A percentile compares a stretch with the other conserved stretches of the same genome.
Evolutionary conservation across 53 echinoderm and acorn worm species (phyloP).

Genomic region (Arbacia lixula): DNA sequence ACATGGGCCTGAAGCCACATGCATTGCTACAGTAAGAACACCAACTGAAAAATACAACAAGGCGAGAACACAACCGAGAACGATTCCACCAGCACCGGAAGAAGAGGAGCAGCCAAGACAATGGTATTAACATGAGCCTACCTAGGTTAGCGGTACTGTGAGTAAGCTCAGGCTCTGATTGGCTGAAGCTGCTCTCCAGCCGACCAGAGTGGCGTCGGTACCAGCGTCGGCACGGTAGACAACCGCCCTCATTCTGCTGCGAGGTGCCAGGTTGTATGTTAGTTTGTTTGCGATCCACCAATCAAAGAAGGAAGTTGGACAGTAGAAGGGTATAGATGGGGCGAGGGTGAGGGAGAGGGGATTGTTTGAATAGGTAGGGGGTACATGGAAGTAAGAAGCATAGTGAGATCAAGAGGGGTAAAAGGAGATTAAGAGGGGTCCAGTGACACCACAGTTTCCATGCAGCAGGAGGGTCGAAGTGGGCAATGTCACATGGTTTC

Average conservation of each 20-base stretch:
- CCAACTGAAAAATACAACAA: too few relatives aligned
- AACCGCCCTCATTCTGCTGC: slow-evolving; percentile 14
- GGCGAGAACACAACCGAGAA: too few relatives aligned
- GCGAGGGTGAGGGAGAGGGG: background rate
- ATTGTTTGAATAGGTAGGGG: background rate
- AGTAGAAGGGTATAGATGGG: too few relatives aligned
- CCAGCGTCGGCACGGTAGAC: background rate
- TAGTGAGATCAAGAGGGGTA: background rate
- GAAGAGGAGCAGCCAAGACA: too few relatives aligned
- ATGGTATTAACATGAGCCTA: too few relatives aligned
- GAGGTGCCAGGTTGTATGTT: too few relatives aligned
- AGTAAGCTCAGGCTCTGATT: slow-evolving; percentile 6
- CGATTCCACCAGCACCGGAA: too few relatives aligned
- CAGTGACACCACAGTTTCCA: background rate
- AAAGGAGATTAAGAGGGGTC: background rate
- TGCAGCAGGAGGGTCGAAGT: background rate
- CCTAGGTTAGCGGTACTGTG: slow-evolving; percentile 38
- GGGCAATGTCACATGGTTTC: too few relatives aligned
- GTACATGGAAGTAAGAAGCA: background rate
- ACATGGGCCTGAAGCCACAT: too few relatives aligned
- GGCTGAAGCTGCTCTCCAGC: slow-evolving; percentile 27
- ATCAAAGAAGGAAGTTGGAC: background rate
- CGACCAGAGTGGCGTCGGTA: slow-evolving; percentile 33
- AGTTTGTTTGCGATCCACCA: too few relatives aligned
- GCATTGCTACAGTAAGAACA: too few relatives aligned